Conservation (phyloP, 2,113 vertebrate genomes). For the Bos javanicus region DNA sequence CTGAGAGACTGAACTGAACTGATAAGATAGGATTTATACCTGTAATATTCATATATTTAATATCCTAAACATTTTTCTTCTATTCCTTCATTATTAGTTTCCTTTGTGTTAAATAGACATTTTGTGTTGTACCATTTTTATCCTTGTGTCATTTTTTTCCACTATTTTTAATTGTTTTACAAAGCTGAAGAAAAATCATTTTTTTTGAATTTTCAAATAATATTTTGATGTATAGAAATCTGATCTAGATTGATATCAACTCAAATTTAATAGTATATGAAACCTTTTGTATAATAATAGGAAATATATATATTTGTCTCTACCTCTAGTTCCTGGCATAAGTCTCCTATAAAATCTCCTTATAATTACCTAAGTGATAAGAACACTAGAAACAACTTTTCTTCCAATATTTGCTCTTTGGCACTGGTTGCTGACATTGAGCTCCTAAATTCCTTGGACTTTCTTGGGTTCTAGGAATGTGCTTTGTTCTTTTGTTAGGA, state of each 20-base stretch:
- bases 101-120: neutral
- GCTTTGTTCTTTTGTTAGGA: neutral
- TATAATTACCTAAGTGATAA: neutral
- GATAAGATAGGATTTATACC: neutral
- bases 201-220: neutral
- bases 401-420: neutral
- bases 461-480: neutral
- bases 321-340: neutral
- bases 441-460: neutral
- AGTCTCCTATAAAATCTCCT: neutral
- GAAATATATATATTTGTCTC: neutral
- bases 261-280: neutral
- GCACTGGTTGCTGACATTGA: neutral
- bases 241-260: neutral
- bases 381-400: neutral
- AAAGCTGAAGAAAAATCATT: neutral
- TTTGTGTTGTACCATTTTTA: neutral
- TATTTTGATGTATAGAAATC: neutral
- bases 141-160: neutral
- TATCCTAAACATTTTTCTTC: neutral
- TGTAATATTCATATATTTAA: neutral
- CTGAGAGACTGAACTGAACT: neutral
- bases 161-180: neutral
- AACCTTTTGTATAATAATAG: neutral
- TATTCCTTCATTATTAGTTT: neutral